Evolutionary conservation across 2,888 invertebrate genomes (phyloP), one percentile per base, ranked within the genome.

Genomic region (Andrena camellia): DNA sequence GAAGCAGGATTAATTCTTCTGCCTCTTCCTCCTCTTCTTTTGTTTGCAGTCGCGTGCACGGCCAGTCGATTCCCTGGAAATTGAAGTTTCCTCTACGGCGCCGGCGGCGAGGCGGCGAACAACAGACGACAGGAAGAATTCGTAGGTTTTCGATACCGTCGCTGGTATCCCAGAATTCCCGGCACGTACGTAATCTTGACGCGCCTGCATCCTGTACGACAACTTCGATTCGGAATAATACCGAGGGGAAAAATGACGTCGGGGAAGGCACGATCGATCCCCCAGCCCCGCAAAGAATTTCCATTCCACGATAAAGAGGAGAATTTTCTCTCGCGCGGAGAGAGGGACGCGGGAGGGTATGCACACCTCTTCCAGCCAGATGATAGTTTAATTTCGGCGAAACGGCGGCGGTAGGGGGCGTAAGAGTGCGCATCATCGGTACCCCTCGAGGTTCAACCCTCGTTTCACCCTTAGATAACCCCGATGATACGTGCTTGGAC

Each of bases 141-240:
- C 74, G 69, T 78, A 31, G 72, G 62, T 83, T 74, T 74, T 76
- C 73, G 82, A 75, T 81, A 74, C 63, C 59, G 54, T 20, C 59
- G 62, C 17, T 17, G 50, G 62, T 66, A 62, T 63, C 57, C 68
- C 13, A 66, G 83, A 78, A 89, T 89, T 84, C 88, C 70, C 23
- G 85, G 83, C 87, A 88, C 87, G 87, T 83, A 83, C 69, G 82
- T 85, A 89, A 89, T 89, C 89, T 83, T 87, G 84, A 81, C 78
- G 78, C 78, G 81, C 13, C 67, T 73, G 78, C 78, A 78, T 83
- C 81, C 79, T 79, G 78, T 79, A 77, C 73, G 72, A 75, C 77
- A 74, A 68, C 78, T 66, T 77, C 78, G 77, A 87, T 84, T 82
- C 70, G 72, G 78, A 63, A 78, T 82, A 86, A 87, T 67, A 80